A percentile compares a stretch with the other conserved stretches of the same genome.
Conservation (phyloP, 2,888 invertebrate genomes). For the Eueremaeus valkanovi region DNA sequence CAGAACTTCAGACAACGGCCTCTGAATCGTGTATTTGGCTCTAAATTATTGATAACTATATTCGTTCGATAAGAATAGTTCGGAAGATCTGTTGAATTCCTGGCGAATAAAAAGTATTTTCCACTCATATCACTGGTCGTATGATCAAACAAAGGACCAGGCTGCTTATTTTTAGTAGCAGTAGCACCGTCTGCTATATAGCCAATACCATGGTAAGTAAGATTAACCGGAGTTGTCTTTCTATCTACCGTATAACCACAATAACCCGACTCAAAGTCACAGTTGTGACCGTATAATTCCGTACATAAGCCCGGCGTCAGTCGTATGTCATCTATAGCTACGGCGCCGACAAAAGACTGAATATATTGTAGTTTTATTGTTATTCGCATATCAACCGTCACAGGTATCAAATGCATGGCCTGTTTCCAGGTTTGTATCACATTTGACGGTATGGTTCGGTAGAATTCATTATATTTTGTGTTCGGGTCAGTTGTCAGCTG, state of each 20-base stretch:
- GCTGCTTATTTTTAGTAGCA: background rate
- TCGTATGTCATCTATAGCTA: slow-evolving; percentile 45
- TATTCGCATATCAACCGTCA: background rate
- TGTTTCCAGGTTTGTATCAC: background rate
- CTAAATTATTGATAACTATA: slow-evolving; percentile 42
- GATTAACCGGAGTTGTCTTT: background rate
- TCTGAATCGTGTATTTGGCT: slow-evolving; percentile 29
- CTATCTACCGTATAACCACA: background rate
- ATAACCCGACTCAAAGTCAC: slow-evolving; percentile 16
- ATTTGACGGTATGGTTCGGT: background rate
- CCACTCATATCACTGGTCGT: background rate
- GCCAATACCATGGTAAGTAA: background rate
- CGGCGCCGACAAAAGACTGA: slow-evolving; percentile 40
- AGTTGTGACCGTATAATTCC: background rate
- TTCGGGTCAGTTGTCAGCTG: background rate
- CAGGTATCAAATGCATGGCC: background rate
- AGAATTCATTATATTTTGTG: background rate
- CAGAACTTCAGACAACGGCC: slow-evolving; percentile 49
- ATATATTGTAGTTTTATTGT: background rate
- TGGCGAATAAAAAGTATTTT: slow-evolving; percentile 31
- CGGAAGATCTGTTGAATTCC: background rate
- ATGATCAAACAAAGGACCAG: slow-evolving; percentile 9
- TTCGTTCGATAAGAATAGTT: slow-evolving; percentile 41
- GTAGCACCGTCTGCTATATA: background rate
- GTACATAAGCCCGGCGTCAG: slow-evolving; percentile 43